A percentile compares a stretch with the other conserved stretches of the same genome.
These are phyloP conservation scores for Sorex araneus DNA, from an alignment of 2,113 vertebrate species.

Conservation along the genomic window DNA sequence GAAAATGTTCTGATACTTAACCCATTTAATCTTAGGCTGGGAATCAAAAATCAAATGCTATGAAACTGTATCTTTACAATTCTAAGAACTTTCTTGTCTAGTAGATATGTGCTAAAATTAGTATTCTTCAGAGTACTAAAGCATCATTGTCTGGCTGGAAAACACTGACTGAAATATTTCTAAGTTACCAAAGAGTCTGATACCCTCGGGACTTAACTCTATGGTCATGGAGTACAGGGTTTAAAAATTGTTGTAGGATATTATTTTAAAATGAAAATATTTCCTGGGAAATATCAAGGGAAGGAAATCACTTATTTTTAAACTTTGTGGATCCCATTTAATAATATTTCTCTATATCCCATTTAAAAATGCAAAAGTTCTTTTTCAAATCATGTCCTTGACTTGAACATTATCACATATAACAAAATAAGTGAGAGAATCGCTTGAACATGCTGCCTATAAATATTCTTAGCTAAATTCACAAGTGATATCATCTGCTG, in stretches of 20 bases:
- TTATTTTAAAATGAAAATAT: slow-evolving; percentile 1
- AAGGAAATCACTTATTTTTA: neutral
- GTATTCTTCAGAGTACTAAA: neutral
- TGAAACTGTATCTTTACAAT: neutral
- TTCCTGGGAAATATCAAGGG: neutral
- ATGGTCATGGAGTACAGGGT: neutral
- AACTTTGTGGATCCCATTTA: neutral
- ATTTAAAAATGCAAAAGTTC: neutral
- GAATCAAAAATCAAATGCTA: neutral
- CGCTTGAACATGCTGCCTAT: neutral
- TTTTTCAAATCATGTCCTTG: neutral
- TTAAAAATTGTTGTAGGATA: too few species aligned
- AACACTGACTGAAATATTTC: neutral
- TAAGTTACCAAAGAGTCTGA: slow-evolving; percentile 3
- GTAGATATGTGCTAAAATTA: neutral
- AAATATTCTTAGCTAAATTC: slow-evolving; percentile 7
- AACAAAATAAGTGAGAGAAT: neutral
- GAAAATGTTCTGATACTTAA: neutral
- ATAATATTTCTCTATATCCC: neutral
- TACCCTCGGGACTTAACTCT: neutral
- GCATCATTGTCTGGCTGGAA: neutral
- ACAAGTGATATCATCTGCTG: neutral
- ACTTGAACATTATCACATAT: neutral
- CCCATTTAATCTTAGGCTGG: neutral
- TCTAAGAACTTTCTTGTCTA: neutral